phyloP scores from a whole-genome alignment of 2,113 vertebrate genomes.

The Heterocephalus glaber region DNA sequence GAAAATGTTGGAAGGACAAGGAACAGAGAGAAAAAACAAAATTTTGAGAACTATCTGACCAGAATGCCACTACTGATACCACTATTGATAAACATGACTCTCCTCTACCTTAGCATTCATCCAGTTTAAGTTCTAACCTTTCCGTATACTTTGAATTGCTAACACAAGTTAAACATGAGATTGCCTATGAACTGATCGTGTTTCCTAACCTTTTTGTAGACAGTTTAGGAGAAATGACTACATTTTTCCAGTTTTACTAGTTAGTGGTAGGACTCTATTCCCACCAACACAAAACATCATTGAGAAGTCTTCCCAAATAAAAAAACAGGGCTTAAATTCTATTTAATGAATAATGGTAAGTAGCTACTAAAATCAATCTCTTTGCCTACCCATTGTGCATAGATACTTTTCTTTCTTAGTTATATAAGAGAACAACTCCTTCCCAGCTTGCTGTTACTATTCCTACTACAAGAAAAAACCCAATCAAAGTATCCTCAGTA shows the following conservation, averaged over 20 bases:
- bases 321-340: neutral
- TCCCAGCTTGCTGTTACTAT: neutral
- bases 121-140: neutral
- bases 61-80: neutral
- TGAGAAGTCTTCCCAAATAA: neutral
- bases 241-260: neutral
- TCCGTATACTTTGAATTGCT: neutral
- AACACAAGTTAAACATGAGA: neutral
- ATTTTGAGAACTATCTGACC: neutral
- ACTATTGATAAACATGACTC: neutral
- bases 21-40: neutral
- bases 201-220: neutral
- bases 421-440: neutral
- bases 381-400: neutral
- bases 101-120: neutral
- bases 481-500: neutral
- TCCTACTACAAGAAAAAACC: neutral
- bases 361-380: neutral
- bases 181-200: neutral
- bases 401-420: neutral
- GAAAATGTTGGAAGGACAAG: neutral
- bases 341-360: neutral
- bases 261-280: neutral
- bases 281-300: neutral
- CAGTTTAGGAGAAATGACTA: neutral